Evolutionary conservation across 1,140 invertebrate genomes (phyloP).

Genomic region (Drosophila asahinai): DNA sequence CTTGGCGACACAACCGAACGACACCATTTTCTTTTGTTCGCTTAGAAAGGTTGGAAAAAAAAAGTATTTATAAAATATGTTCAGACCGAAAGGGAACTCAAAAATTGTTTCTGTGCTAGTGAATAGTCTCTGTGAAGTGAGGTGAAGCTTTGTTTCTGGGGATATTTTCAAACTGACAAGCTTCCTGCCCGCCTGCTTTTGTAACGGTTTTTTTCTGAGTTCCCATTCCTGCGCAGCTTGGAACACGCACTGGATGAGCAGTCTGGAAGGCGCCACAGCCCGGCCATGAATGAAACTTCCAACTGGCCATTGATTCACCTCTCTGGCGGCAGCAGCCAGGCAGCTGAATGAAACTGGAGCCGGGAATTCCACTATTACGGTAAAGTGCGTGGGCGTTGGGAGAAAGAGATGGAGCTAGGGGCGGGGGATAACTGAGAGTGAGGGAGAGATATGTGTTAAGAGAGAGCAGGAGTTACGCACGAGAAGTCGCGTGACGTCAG

Average conservation of each 20-base stretch:
- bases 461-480: conserved; percentile 27
- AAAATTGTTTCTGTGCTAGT: neutral
- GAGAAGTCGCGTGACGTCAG: conserved; percentile 39
- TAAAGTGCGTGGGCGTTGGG: conserved; percentile 19
- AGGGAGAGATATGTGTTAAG: neutral
- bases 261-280: conserved; percentile 19
- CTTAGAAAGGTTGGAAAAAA: conserved; percentile 1
- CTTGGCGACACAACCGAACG: conserved; percentile 53
- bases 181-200: neutral
- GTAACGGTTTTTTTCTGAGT: conserved; percentile 9
- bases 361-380: conserved; percentile 40
- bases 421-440: neutral
- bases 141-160: too few relatives aligned
- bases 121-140: conserved; percentile 1
- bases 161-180: neutral
- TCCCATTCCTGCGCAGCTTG: conserved; percentile 32
- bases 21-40: conserved; percentile 26
- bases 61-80: neutral
- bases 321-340: conserved; percentile 5
- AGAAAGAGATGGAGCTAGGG: neutral
- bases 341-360: conserved; percentile 44
- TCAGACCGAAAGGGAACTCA: neutral
- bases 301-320: conserved; percentile 23
- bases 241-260: conserved; percentile 41
- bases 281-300: conserved; percentile 46